Conservation (phyloP, 1,140 invertebrate genomes). For the Lycorma delicatula region DNA sequence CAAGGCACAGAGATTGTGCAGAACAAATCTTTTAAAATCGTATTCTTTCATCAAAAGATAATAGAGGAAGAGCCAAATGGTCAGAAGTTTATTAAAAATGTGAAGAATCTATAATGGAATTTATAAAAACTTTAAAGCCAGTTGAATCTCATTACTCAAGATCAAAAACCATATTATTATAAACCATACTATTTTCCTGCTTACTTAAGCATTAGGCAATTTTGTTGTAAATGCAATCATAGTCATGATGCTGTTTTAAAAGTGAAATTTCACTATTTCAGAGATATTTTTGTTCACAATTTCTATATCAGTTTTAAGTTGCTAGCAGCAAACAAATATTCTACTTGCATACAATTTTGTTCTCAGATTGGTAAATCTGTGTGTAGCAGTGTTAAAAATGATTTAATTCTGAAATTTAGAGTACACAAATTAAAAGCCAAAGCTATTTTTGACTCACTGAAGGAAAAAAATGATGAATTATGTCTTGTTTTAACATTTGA, state of each 20-base stretch:
- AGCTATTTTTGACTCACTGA: neutral
- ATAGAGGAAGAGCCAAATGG: neutral
- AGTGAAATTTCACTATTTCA: constrained; percentile 5
- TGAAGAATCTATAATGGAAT: neutral
- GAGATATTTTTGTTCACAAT: neutral
- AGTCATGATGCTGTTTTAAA: neutral
- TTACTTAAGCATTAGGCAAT: neutral
- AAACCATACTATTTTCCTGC: neutral
- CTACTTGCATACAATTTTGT: constrained; percentile 4
- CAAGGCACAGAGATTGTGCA: neutral
- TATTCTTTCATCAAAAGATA: neutral
- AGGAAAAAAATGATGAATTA: neutral
- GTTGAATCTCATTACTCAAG: neutral
- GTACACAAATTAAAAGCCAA: constrained; percentile 3
- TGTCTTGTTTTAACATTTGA: constrained; percentile 31
- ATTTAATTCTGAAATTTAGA: neutral
- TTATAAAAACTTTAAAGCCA: neutral
- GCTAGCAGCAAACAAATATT: constrained; percentile 1
- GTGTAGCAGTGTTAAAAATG: neutral
- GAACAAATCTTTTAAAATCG: neutral
- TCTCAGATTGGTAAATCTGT: neutral
- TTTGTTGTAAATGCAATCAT: neutral
- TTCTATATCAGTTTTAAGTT: neutral
- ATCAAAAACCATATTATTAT: neutral
- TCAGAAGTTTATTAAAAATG: neutral